phyloP scores from a whole-genome alignment of 2,797 vertebrate genomes.

The Rhinatrema bivittatum region DNA sequence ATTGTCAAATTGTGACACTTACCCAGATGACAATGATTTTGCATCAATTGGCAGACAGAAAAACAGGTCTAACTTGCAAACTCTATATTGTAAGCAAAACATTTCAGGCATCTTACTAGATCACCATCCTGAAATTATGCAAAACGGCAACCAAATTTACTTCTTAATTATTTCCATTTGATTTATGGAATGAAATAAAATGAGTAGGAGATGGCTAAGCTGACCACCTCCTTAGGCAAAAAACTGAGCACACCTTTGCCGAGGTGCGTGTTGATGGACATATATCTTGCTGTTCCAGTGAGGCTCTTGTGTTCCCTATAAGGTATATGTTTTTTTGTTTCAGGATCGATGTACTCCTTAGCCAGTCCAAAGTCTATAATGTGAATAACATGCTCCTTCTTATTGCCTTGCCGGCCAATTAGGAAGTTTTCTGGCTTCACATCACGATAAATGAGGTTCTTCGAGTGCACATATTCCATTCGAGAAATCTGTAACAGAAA shows the following conservation, averaged over 20 bases:
- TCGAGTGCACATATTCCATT: conserved; percentile 97
- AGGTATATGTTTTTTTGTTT: conserved; percentile 99
- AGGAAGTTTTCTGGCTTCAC: conserved; percentile 98
- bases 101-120: no score
- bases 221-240: no score
- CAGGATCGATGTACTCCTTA: conserved; percentile 95
- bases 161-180: no score
- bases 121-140: no score
- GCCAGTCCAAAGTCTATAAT: conserved; percentile 98
- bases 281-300: conserved; percentile 94
- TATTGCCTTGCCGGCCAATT: conserved; percentile 93
- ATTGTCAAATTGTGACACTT: no score
- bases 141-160: conserved; percentile 13
- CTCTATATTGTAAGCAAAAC: no score
- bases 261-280: conserved; percentile 97
- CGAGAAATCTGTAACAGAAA: conserved; percentile 74
- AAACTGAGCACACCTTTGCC: conserved; percentile 79
- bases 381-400: conserved; percentile 95
- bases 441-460: conserved; percentile 97
- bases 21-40: no score
- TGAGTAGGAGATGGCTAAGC: background rate
- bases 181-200: background rate
- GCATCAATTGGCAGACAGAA: no score
- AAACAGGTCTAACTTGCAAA: no score
- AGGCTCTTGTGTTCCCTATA: conserved; percentile 97